Evolutionary conservation across 2,888 invertebrate genomes (phyloP).

Genomic region (Sturmia bella): DNA sequence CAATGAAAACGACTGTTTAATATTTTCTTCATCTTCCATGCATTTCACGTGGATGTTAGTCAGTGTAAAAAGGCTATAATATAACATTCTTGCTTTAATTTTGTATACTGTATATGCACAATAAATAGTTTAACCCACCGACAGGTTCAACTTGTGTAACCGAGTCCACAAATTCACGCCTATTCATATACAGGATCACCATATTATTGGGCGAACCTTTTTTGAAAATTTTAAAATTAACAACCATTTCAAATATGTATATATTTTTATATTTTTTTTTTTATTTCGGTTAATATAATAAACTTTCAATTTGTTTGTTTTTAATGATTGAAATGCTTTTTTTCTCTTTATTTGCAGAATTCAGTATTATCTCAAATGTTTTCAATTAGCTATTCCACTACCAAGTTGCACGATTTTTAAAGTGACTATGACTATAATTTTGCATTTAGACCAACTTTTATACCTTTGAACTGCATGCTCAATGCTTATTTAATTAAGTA

Average conservation of each 20-base stretch:
- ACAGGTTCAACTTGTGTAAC: slow-evolving; percentile 92
- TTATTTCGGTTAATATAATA: slow-evolving; percentile 30
- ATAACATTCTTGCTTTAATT: too few relatives aligned
- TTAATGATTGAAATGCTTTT: slow-evolving; percentile 9
- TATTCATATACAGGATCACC: slow-evolving; percentile 91
- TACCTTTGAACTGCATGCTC: slow-evolving; percentile 46
- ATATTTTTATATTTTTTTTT: slow-evolving; percentile 35
- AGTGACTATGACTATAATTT: slow-evolving; percentile 61
- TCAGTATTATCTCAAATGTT: not conserved
- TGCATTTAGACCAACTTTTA: slow-evolving; percentile 53
- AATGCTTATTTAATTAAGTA: slow-evolving; percentile 67
- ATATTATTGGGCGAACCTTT: slow-evolving; percentile 94
- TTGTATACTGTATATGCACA: too few relatives aligned
- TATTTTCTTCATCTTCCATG: too few relatives aligned
- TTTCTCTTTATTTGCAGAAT: not conserved
- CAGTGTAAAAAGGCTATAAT: too few relatives aligned
- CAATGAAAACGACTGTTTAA: too few relatives aligned
- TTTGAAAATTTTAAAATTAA: slow-evolving; percentile 95
- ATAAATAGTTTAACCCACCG: slow-evolving; percentile 83
- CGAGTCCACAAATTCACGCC: slow-evolving; percentile 94
- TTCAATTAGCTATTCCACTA: slow-evolving; percentile 15
- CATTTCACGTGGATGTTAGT: too few relatives aligned
- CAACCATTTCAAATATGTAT: slow-evolving; percentile 86
- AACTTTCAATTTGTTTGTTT: slow-evolving; percentile 52
- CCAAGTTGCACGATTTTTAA: slow-evolving; percentile 44